Percentiles rank a stretch among this genome's conserved stretches.
Evolutionary conservation across 2,888 invertebrate species (phyloP).

Genomic region (Harpagoxenus sublaevis): DNA sequence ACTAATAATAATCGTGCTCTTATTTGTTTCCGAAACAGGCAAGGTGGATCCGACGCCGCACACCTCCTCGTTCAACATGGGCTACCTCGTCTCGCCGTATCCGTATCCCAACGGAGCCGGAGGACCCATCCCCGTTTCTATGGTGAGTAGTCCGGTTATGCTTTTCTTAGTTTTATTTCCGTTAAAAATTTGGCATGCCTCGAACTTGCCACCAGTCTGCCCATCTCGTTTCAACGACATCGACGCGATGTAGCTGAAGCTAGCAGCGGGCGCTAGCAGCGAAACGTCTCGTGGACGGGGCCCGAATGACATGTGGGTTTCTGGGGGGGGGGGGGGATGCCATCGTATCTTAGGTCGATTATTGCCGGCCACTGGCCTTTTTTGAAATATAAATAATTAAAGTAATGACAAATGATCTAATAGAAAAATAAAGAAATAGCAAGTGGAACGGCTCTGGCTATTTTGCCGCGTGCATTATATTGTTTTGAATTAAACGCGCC

Average conservation of each 20-base stretch:
- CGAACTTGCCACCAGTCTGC: conserved; percentile 21
- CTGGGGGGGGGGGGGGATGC: no score
- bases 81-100: conserved; percentile 96
- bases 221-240: conserved; percentile 30
- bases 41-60: conserved; percentile 94
- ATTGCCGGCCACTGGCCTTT: no score
- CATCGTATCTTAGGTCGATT: no score
- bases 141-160: conserved; percentile 90
- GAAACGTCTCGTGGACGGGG: no score
- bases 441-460: conserved; percentile 59
- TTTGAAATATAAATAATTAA: no score
- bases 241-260: neutral
- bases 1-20: conserved; percentile 48
- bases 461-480: conserved; percentile 81
- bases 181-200: conserved; percentile 41
- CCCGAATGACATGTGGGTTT: no score
- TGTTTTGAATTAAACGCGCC: conserved; percentile 82
- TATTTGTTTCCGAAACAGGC: conserved; percentile 87
- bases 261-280: no score
- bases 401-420: neutral
- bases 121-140: conserved; percentile 94
- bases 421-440: neutral
- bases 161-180: conserved; percentile 42
- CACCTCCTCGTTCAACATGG: conserved; percentile 95
- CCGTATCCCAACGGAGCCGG: conserved; percentile 96